phyloP scores from a whole-genome alignment of 2,113 vertebrate species.

The Athene noctua region DNA sequence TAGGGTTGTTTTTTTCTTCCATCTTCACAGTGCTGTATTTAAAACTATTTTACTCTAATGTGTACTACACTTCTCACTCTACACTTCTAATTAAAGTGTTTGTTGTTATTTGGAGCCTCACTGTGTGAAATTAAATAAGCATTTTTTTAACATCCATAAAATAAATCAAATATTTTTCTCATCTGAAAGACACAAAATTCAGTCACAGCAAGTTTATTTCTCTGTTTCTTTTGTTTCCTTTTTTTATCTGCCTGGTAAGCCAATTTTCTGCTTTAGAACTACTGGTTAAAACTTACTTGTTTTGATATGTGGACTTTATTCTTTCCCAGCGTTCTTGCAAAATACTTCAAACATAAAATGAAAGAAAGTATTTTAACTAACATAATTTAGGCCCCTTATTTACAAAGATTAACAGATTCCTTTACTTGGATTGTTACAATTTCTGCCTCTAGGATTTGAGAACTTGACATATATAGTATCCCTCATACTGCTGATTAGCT shows the following conservation, averaged over 20 bases:
- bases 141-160: conserved; percentile 85
- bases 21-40: not conserved
- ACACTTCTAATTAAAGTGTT: conserved; percentile 86
- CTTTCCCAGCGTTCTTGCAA: conserved; percentile 76
- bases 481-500: not conserved
- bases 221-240: conserved; percentile 88
- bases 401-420: conserved; percentile 29
- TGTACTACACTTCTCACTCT: conserved; percentile 74
- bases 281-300: conserved; percentile 83
- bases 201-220: conserved; percentile 89
- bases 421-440: not conserved
- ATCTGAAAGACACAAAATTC: conserved; percentile 82
- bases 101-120: conserved; percentile 82
- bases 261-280: conserved; percentile 95
- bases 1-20: not conserved
- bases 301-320: conserved; percentile 88
- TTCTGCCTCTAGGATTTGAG: conserved; percentile 16
- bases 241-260: conserved; percentile 88
- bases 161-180: conserved; percentile 83
- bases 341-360: conserved; percentile 52
- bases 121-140: conserved; percentile 89
- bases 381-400: not conserved
- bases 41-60: conserved; percentile 44
- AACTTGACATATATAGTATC: not conserved
- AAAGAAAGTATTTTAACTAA: not conserved